Evolutionary conservation across 2,113 vertebrate species (phyloP).

Genomic region (Austrofundulus limnaeus): DNA sequence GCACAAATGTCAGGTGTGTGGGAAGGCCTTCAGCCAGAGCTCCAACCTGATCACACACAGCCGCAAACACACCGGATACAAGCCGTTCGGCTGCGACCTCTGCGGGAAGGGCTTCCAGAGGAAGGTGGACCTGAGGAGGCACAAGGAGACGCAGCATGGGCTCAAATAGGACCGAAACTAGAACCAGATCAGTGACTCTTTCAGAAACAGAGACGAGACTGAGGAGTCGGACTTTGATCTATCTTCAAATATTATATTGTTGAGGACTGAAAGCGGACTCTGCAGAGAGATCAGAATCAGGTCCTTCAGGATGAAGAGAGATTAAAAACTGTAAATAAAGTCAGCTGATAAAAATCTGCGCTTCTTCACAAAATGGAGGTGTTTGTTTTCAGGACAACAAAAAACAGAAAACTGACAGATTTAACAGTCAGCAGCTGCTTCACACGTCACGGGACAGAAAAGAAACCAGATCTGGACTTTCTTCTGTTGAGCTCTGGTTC

Average conservation of each 20-base stretch:
- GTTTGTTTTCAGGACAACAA: constrained; percentile 63
- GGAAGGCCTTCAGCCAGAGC: constrained; percentile 98
- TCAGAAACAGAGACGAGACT: background rate
- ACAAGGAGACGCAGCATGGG: constrained; percentile 95
- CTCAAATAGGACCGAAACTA: constrained; percentile 82
- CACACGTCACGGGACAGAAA: no score
- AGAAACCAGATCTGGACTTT: no score
- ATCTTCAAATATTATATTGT: no score
- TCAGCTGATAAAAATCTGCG: constrained; percentile 66
- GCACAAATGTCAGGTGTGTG: constrained; percentile 99
- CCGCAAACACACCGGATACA: constrained; percentile 97
- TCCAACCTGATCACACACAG: constrained; percentile 99
- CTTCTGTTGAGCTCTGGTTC: no score
- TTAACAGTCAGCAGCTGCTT: no score
- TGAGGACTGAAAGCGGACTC: no score
- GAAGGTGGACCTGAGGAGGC: constrained; percentile 95
- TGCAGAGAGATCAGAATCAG: no score
- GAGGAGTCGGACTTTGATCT: no score
- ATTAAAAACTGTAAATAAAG: constrained; percentile 2
- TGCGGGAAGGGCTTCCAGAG: constrained; percentile 97
- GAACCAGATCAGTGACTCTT: background rate
- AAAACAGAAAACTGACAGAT: constrained; percentile 55
- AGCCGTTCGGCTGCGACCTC: constrained; percentile 95
- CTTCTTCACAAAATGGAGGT: constrained; percentile 52
- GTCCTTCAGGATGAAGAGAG: no score